A percentile compares a stretch with the other conserved stretches of the same genome.
Conservation (phyloP, 2,888 invertebrate genomes). For the Tuberolachnus salignus region DNA sequence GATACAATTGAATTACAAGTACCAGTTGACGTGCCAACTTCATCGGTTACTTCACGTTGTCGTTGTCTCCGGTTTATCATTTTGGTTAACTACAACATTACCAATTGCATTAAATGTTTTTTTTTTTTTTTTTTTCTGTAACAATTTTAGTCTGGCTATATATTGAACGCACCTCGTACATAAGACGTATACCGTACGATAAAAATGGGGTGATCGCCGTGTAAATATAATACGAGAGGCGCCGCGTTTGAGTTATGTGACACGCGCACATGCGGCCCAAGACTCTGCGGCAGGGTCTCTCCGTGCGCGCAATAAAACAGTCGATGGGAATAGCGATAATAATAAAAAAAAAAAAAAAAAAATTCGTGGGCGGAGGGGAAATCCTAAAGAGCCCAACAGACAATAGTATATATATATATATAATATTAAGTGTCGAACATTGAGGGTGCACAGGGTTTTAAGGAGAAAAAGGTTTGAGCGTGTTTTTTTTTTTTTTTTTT, state of each 20-base stretch:
- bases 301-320: conserved; percentile 30
- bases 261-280: conserved; percentile 26
- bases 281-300: conserved; percentile 18
- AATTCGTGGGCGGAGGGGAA: too few relatives aligned
- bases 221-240: not conserved
- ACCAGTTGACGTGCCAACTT: too few relatives aligned
- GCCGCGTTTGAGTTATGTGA: conserved; percentile 23
- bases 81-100: too few relatives aligned
- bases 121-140: too few relatives aligned
- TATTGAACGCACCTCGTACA: too few relatives aligned
- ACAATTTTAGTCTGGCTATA: too few relatives aligned
- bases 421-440: conserved; percentile 38
- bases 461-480: conserved; percentile 37
- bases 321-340: conserved; percentile 45
- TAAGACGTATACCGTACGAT: not conserved
- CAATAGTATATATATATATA: too few relatives aligned
- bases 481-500: conserved; percentile 36
- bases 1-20: too few relatives aligned
- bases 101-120: too few relatives aligned
- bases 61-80: too few relatives aligned
- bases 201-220: conserved; percentile 27
- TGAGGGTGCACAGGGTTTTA: not conserved
- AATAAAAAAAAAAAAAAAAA: conserved; percentile 26
- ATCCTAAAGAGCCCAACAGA: conserved; percentile 7
- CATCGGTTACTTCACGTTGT: too few relatives aligned